phyloP scores from a whole-genome alignment of 2,797 vertebrate genomes.

The Lates japonicus region DNA sequence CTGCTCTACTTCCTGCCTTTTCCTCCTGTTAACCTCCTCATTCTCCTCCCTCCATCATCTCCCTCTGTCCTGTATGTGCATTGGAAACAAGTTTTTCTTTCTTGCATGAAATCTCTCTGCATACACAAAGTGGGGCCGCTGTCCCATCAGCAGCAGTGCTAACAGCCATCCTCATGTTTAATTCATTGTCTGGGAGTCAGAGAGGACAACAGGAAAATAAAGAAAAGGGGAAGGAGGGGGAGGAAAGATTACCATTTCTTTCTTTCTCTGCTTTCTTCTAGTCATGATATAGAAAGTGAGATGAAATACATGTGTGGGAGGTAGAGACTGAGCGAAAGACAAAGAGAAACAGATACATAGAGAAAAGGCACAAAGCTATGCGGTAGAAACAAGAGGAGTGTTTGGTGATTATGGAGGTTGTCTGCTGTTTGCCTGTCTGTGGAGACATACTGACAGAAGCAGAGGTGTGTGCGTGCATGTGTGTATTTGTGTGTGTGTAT shows the following conservation, averaged over 20 bases:
- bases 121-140: conserved; percentile 59
- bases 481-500: conserved; percentile 14
- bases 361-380: conserved; percentile 33
- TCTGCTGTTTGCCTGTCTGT: conserved; percentile 65
- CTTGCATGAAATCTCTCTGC: conserved; percentile 46
- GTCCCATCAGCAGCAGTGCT: conserved; percentile 47
- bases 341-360: conserved; percentile 37
- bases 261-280: conserved; percentile 50
- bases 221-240: conserved; percentile 37
- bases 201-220: conserved; percentile 74
- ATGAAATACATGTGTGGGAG: conserved; percentile 57
- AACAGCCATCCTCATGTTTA: conserved; percentile 75
- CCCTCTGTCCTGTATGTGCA: conserved; percentile 40
- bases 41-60: conserved; percentile 40
- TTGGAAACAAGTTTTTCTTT: conserved; percentile 28
- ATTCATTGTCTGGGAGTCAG: conserved; percentile 74
- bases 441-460: conserved; percentile 28
- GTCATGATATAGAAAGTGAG: conserved; percentile 48
- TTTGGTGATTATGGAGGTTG: conserved; percentile 70
- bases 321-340: conserved; percentile 39
- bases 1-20: conserved; percentile 33
- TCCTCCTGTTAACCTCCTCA: conserved; percentile 31
- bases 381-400: conserved; percentile 29
- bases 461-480: not conserved
- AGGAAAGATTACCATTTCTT: conserved; percentile 59